A percentile compares a stretch with the other conserved stretches of the same genome.
Conservation (phyloP, 2,113 vertebrate species). For the Solea senegalensis region DNA sequence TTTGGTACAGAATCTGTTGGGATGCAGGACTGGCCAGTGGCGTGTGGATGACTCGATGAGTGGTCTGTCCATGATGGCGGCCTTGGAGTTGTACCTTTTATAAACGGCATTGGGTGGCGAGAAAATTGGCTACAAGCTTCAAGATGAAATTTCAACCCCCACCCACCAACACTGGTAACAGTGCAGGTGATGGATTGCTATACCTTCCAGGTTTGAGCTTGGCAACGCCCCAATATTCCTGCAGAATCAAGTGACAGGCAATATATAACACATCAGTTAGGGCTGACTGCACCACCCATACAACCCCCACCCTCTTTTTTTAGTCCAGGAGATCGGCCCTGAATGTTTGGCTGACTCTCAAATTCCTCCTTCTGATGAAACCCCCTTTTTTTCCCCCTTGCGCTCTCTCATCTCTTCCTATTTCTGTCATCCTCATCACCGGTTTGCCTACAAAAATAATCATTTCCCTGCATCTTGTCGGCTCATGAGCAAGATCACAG, state of each 20-base stretch:
- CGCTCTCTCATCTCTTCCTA: background rate
- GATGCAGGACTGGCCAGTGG: constrained; percentile 42
- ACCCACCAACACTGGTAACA: constrained; percentile 41
- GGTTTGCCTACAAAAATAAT: constrained; percentile 27
- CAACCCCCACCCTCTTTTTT: constrained; percentile 19
- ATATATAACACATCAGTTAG: constrained; percentile 83
- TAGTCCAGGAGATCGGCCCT: constrained; percentile 53
- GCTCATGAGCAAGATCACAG: constrained; percentile 36
- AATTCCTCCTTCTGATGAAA: constrained; percentile 46
- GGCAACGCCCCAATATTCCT: constrained; percentile 82
- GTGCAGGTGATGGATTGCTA: constrained; percentile 81
- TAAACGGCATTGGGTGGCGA: constrained; percentile 61
- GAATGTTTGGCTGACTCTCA: constrained; percentile 48
- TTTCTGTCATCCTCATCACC: constrained; percentile 15
- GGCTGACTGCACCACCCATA: constrained; percentile 67
- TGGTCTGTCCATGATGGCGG: constrained; percentile 57
- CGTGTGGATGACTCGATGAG: constrained; percentile 65
- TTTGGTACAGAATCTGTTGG: background rate
- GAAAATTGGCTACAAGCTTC: constrained; percentile 76
- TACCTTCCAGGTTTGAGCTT: constrained; percentile 80
- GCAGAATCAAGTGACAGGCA: constrained; percentile 82
- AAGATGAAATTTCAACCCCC: constrained; percentile 79
- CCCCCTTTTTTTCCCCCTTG: constrained; percentile 15
- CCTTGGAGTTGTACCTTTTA: constrained; percentile 74
- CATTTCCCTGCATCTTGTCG: constrained; percentile 8